A percentile compares a stretch with the other conserved stretches of the same genome.
Evolutionary conservation across 2,797 vertebrate species (phyloP).

Genomic region (Gastrophryne carolinensis): DNA sequence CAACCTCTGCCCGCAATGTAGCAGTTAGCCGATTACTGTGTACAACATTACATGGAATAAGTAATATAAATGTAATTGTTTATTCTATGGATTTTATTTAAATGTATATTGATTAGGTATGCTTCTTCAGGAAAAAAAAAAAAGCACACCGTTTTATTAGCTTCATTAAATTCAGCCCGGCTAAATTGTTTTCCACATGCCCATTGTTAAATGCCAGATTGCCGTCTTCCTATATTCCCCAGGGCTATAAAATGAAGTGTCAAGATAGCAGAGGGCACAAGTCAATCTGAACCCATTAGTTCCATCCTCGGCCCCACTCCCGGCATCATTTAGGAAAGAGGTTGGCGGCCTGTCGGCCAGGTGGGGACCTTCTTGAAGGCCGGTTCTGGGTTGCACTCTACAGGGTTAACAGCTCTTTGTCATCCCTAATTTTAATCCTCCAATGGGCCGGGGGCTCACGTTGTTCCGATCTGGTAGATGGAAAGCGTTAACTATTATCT

Average conservation of each 20-base stretch:
- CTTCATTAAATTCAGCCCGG: neutral
- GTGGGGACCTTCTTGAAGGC: neutral
- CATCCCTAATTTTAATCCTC: slow-evolving; percentile 87
- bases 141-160: neutral
- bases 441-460: slow-evolving; percentile 81
- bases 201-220: slow-evolving; percentile 24
- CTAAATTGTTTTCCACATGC: slow-evolving; percentile 14
- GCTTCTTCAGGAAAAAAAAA: neutral
- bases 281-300: slow-evolving; percentile 21
- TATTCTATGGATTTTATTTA: too few species aligned
- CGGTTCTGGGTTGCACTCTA: slow-evolving; percentile 50
- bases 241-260: slow-evolving; percentile 13
- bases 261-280: neutral
- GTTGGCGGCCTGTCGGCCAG: neutral
- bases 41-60: too few species aligned
- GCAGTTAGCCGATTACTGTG: too few species aligned
- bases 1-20: too few species aligned
- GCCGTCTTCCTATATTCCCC: slow-evolving; percentile 16
- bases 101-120: neutral
- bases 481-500: slow-evolving; percentile 91
- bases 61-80: too few species aligned
- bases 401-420: slow-evolving; percentile 84
- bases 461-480: slow-evolving; percentile 81
- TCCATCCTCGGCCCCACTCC: neutral
- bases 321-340: neutral